Evolutionary conservation across 2,113 vertebrate genomes (phyloP), one percentile per base, ranked within the genome.

Genomic region (Elachura formosa): DNA sequence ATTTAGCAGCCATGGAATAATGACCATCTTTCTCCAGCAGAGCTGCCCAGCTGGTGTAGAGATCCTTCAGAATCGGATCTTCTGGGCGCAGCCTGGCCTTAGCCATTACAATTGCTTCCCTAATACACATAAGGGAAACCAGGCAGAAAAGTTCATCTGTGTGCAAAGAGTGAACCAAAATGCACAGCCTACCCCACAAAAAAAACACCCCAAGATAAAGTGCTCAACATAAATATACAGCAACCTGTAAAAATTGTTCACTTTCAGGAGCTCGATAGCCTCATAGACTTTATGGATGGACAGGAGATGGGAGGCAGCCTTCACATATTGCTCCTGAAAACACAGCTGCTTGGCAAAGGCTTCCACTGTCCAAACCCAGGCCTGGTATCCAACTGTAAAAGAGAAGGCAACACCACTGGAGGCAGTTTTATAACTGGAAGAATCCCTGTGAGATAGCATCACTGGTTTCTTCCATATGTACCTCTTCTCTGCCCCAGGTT

Each of bases 281-380:
- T 99, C 98, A 4, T 99, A 98, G 25, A 99, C 97, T 87, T 98
- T 98, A 94, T 99, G 98, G 94, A 99, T 90, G 48, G 99, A 99
- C 43, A 99, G 98, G 46, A 99, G 98, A 88, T 99, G 98, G 7
- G 99, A 98, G 13, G 99, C 99, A 9, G 99, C 99, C 95, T 99
- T 99, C 94, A 99, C 98, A 31, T 98, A 98, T 15, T 99, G 99
- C 91, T 99, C 99, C 97, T 99, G 99, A 71, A 98, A 98, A 91
- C 98, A 99, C 81, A 99, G 98, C 97, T 99, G 99, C 96, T 98
- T 99, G 28, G 97, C 98, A 59, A 98, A 99, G 36, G 98, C 98
- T 97, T 99, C 99, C 75, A 99, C 99, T 0, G 98, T 97, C 97
- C 92, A 97, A 8, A 97, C 76, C 99, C 99, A 99, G 84, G 98